A percentile compares a stretch with the other conserved stretches of the same genome.
These are phyloP conservation scores for Megalonaias nervosa DNA, from an alignment of 1,140 invertebrate species.

Conservation along the genomic window DNA sequence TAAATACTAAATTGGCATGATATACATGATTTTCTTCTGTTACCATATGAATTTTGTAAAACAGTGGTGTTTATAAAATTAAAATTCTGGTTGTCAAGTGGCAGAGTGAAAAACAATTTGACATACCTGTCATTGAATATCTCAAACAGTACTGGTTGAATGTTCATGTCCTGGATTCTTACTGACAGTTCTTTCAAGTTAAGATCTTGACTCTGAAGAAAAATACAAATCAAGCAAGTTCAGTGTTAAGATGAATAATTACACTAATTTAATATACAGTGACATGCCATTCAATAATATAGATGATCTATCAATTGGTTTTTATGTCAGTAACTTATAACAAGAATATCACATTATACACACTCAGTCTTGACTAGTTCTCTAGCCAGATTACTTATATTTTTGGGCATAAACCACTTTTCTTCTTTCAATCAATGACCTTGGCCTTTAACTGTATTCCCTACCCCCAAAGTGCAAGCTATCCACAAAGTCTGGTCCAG, in stretches of 20 bases:
- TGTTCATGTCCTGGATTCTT: conserved; percentile 74
- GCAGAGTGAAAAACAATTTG: neutral
- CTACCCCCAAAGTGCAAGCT: too few relatives aligned
- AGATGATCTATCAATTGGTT: neutral
- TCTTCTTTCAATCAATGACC: too few relatives aligned
- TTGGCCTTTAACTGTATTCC: too few relatives aligned
- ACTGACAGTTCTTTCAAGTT: conserved; percentile 76
- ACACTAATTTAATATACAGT: neutral
- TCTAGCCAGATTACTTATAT: neutral
- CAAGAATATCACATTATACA: neutral
- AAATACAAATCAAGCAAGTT: neutral
- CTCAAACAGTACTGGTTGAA: conserved; percentile 40
- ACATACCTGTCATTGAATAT: conserved; percentile 52
- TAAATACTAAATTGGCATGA: neutral
- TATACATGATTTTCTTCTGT: neutral
- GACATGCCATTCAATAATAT: neutral
- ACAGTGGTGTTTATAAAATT: neutral
- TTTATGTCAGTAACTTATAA: neutral
- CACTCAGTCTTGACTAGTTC: neutral
- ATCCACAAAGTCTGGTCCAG: too few relatives aligned
- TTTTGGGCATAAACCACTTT: too few relatives aligned
- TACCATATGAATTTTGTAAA: neutral
- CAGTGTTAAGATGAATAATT: too few relatives aligned
- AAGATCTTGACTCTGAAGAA: conserved; percentile 77
- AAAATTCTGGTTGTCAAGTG: neutral